A percentile compares a stretch with the other conserved stretches of the same genome.
Conservation (phyloP, 2,113 vertebrate species). For the Apistogramma diplotaenia region DNA sequence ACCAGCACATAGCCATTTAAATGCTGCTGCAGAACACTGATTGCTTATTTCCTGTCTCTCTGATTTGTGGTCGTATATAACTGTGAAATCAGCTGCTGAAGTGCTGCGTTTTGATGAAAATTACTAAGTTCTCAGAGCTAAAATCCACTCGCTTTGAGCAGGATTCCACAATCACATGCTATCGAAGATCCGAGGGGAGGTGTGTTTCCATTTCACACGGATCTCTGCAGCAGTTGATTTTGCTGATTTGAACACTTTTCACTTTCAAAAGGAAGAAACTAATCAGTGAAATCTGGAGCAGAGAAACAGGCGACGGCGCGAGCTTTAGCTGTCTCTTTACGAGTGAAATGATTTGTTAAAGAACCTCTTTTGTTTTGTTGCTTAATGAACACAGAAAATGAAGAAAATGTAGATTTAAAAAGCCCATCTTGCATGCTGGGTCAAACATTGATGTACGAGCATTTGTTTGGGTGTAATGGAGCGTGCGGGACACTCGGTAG, state of each 20-base stretch:
- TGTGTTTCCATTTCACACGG: slow-evolving; percentile 19
- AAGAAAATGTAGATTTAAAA: not conserved
- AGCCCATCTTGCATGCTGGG: not conserved
- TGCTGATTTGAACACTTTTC: not conserved
- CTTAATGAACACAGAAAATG: not conserved
- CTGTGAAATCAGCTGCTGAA: not conserved
- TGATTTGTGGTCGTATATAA: not conserved
- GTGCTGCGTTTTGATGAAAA: not conserved
- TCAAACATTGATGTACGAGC: not conserved
- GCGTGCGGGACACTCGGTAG: not conserved
- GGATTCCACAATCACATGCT: not conserved
- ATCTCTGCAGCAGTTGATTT: slow-evolving; percentile 1
- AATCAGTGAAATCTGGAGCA: slow-evolving; percentile 32
- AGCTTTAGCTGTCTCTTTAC: not conserved
- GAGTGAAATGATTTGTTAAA: not conserved
- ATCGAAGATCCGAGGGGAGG: not conserved
- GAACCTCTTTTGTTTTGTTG: not conserved
- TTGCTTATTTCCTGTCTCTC: not conserved
- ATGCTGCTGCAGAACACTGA: not conserved
- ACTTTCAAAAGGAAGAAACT: not conserved
- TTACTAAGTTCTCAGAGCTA: not conserved
- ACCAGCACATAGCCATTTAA: not conserved
- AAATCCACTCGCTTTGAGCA: not conserved
- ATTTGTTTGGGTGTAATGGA: not conserved
- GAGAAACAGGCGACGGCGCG: not conserved